Evolutionary conservation across 1,140 invertebrate genomes (phyloP), one percentile per base, ranked within the genome.

Genomic region (Watersipora subatra): DNA sequence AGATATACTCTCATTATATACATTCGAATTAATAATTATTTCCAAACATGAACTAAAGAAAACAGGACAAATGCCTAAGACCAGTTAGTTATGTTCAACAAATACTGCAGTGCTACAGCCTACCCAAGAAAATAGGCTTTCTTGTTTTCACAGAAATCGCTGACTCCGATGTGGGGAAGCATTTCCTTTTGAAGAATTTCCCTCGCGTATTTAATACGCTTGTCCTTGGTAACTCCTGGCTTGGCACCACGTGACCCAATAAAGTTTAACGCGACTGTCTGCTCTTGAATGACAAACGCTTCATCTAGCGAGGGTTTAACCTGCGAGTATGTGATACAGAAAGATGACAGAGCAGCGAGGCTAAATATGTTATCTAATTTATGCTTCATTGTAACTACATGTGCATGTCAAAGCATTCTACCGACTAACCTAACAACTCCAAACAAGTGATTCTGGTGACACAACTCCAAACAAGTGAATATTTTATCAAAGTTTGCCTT

Each of bases 181-280:
- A 97, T 97, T 89, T 99, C 95, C 75, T 98, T 98, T 76, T 99
- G 95, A 65, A 99, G 81, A 82, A 99, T 98, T 87, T 99, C 96
- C 76, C 91, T 87, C 0, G 96, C 95, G 82, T 99, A 99, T 81
- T 97, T 97, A 28, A 99, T 94, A 84, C 96, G 87, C 77, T 96
- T 97, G 73, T 98, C 95, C 81, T 94, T 95, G 0, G 94, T 97
- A 0, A 99, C 95, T 81, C 96, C 96, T 27, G 96, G 93, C 64
- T 90, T 84, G 26, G 94, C 95, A 67, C 95, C 96, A 81, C 96
- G 86, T 1, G 92, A 86, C 68, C 96, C 96, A 75, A 99, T 99
- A 70, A 99, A 99, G 80, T 97, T 98, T 17, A 98, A 80, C 19
- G 96, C 96, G 2, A 99, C 92, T 83, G 93, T 94, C 79, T 99